Evolutionary conservation across 1,140 invertebrate genomes (phyloP).

Genomic region (Aphelenchoides besseyi): DNA sequence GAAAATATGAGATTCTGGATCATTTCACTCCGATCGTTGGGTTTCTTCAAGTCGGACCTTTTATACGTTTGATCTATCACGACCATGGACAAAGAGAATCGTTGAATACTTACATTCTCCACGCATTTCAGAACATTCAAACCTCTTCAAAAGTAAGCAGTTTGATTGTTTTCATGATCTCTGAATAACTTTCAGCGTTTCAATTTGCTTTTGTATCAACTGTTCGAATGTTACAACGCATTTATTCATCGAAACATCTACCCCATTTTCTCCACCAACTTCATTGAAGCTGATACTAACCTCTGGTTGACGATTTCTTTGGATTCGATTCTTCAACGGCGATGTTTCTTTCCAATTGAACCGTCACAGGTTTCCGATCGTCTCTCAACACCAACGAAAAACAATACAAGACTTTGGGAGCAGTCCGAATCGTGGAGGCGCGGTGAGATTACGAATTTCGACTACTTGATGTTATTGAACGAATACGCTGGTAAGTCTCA

Average conservation of each 20-base stretch:
- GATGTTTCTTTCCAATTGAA: constrained; percentile 16
- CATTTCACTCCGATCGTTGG: constrained; percentile 21
- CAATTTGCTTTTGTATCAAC: constrained; percentile 31
- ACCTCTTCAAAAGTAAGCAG: constrained; percentile 28
- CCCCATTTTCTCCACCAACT: constrained; percentile 36
- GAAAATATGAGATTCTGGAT: not conserved
- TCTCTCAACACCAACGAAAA: not conserved
- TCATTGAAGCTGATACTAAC: constrained; percentile 34
- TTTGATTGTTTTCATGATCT: not conserved
- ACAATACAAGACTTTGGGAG: constrained; percentile 22
- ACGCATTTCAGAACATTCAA: constrained; percentile 29
- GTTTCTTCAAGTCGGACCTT: constrained; percentile 18
- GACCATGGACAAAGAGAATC: not conserved
- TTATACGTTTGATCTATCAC: constrained; percentile 28
- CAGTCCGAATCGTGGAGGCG: constrained; percentile 24
- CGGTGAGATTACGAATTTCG: constrained; percentile 80
- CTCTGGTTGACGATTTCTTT: constrained; percentile 36
- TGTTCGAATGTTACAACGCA: constrained; percentile 25
- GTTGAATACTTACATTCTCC: constrained; percentile 29
- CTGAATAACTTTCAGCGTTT: constrained; percentile 27
- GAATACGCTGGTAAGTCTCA: constrained; percentile 59
- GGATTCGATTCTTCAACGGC: constrained; percentile 25
- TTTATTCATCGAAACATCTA: constrained; percentile 27
- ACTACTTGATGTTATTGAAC: constrained; percentile 86
- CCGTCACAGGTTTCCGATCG: not conserved